These are phyloP conservation scores for Azemiops feae DNA, from an alignment of 2,113 vertebrate genomes.

Conservation along the genomic window DNA sequence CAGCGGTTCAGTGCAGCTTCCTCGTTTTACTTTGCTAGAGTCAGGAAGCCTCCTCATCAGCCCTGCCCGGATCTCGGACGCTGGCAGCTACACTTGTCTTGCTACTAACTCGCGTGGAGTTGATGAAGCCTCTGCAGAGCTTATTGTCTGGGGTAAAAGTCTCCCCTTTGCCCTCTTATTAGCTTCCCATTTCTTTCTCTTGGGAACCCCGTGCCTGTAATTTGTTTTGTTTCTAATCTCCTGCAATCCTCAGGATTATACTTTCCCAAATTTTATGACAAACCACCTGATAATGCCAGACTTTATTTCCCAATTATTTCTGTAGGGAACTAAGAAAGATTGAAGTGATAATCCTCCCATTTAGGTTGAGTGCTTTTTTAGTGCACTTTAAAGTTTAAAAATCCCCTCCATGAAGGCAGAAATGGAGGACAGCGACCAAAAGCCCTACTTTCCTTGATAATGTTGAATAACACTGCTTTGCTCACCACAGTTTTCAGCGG, in stretches of 20 bases:
- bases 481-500: background rate
- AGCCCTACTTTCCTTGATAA: background rate
- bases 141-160: conserved; percentile 91
- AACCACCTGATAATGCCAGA: background rate
- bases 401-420: background rate
- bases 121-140: conserved; percentile 88
- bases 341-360: background rate
- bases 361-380: background rate
- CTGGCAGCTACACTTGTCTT: conserved; percentile 90
- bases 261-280: background rate
- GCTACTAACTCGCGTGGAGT: conserved; percentile 94
- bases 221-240: background rate
- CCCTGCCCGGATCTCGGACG: conserved; percentile 85
- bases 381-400: background rate
- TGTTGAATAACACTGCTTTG: background rate
- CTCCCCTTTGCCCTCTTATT: accelerated
- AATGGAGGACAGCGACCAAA: background rate
- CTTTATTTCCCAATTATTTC: background rate
- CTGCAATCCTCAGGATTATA: background rate
- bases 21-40: conserved; percentile 91
- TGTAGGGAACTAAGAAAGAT: background rate
- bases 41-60: conserved; percentile 93
- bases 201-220: background rate
- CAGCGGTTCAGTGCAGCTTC: conserved; percentile 92
- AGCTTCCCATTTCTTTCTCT: accelerated